A percentile compares a stretch with the other conserved stretches of the same genome.
Evolutionary conservation across 2,888 invertebrate species (phyloP).

Genomic region (Campoplex capitator): DNA sequence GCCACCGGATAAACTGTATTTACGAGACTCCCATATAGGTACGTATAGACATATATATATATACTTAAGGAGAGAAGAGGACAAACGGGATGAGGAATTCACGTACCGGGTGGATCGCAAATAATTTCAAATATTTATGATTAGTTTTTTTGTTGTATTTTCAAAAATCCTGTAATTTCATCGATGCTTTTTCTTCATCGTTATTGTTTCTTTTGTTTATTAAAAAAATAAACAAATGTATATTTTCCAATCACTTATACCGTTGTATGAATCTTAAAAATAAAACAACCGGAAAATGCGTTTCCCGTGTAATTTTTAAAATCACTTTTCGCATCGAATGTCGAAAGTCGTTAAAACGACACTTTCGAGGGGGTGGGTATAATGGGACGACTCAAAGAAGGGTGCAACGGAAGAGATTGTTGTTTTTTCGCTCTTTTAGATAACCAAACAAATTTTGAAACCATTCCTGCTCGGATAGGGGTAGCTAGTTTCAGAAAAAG

Average conservation of each 20-base stretch:
- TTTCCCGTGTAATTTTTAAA: slow-evolving; percentile 38
- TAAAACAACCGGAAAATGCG: slow-evolving; percentile 16
- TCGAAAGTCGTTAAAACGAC: slow-evolving; percentile 33
- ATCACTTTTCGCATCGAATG: slow-evolving; percentile 4
- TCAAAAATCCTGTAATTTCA: neutral
- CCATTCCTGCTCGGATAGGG: slow-evolving; percentile 19
- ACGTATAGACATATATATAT: slow-evolving; percentile 22
- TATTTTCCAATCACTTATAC: neutral
- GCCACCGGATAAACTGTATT: slow-evolving; percentile 84
- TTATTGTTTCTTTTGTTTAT: neutral
- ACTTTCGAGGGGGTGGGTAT: slow-evolving; percentile 26
- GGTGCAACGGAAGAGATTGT: slow-evolving; percentile 36
- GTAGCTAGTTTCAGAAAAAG: slow-evolving; percentile 18
- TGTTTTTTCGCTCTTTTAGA: slow-evolving; percentile 43
- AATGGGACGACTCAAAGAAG: neutral
- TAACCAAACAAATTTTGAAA: slow-evolving; percentile 54
- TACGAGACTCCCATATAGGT: slow-evolving; percentile 77
- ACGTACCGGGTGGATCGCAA: slow-evolving; percentile 68
- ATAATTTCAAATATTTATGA: slow-evolving; percentile 45
- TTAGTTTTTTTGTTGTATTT: slow-evolving; percentile 40
- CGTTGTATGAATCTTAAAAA: neutral
- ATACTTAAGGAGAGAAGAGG: slow-evolving; percentile 63
- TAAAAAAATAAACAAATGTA: neutral
- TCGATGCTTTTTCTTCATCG: neutral
- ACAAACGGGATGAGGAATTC: neutral